Conservation (phyloP, 2,797 vertebrate species). For the Alectoris magna region DNA sequence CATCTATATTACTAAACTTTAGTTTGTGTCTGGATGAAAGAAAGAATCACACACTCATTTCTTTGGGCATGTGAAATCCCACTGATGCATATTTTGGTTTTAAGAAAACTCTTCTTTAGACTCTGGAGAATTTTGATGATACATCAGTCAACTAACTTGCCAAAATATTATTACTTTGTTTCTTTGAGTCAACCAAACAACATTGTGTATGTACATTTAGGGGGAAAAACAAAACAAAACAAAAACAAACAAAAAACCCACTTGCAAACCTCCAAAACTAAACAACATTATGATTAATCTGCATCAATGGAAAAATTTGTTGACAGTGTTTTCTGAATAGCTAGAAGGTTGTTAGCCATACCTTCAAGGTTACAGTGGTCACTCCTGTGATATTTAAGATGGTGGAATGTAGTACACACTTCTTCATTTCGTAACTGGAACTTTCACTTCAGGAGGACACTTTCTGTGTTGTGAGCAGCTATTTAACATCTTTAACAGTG, state of each 20-base stretch:
- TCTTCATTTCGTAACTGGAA: neutral
- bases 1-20: conserved; percentile 5
- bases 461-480: neutral
- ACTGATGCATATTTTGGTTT: neutral
- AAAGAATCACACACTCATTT: neutral
- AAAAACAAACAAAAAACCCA: neutral
- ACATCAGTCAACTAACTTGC: neutral
- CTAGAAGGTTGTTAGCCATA: neutral
- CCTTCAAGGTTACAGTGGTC: neutral
- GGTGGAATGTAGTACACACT: neutral
- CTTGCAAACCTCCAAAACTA: neutral
- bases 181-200: neutral
- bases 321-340: neutral
- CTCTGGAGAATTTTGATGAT: neutral
- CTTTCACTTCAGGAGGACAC: neutral
- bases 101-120: neutral
- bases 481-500: too few species aligned
- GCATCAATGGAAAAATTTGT: neutral
- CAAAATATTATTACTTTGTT: conserved; percentile 7
- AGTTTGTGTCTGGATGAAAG: neutral
- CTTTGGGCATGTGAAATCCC: neutral
- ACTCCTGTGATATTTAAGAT: neutral
- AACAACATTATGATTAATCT: neutral
- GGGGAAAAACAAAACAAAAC: too few species aligned
- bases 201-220: neutral